Percentiles rank a stretch among this genome's conserved stretches.
Conservation (phyloP, 2,888 invertebrate genomes). For the Microplitis manilae region DNA sequence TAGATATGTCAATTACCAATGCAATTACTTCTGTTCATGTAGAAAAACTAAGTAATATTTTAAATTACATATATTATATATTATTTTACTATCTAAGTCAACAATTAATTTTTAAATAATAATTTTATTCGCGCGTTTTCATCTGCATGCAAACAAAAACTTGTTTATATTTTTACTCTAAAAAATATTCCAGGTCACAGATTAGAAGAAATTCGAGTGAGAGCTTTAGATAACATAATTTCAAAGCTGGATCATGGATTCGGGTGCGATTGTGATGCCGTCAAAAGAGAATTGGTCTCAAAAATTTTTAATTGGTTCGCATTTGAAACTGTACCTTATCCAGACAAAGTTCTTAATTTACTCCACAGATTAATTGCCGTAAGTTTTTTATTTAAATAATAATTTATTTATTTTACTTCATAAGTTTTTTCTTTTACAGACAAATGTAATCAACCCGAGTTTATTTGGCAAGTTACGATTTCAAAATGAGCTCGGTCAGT, state of each 20-base stretch:
- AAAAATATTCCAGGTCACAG: slow-evolving; percentile 72
- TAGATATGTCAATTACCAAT: slow-evolving; percentile 55
- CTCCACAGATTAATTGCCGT: slow-evolving; percentile 76
- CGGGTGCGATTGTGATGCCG: slow-evolving; percentile 76
- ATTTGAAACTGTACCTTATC: slow-evolving; percentile 73
- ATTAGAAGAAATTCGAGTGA: slow-evolving; percentile 75
- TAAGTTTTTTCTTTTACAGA: slow-evolving; percentile 46
- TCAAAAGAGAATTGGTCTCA: slow-evolving; percentile 75
- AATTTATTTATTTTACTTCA: slow-evolving; percentile 6
- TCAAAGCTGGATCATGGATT: slow-evolving; percentile 79
- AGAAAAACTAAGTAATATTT: slow-evolving; percentile 60
- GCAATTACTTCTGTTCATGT: slow-evolving; percentile 60
- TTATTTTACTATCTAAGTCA: not conserved
- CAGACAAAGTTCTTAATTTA: slow-evolving; percentile 76
- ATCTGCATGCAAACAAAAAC: not conserved
- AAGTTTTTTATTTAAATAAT: slow-evolving; percentile 48
- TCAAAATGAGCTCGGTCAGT: slow-evolving; percentile 58
- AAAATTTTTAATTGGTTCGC: slow-evolving; percentile 79
- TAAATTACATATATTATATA: not conserved
- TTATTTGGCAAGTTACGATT: slow-evolving; percentile 58
- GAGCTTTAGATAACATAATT: slow-evolving; percentile 74
- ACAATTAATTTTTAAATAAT: not conserved
- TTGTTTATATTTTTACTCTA: not conserved
- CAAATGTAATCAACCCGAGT: slow-evolving; percentile 51
- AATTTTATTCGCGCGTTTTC: not conserved